Percentiles rank a stretch among this genome's conserved stretches.
Conservation (phyloP, 2,888 invertebrate genomes). For the Xylota sylvarum region DNA sequence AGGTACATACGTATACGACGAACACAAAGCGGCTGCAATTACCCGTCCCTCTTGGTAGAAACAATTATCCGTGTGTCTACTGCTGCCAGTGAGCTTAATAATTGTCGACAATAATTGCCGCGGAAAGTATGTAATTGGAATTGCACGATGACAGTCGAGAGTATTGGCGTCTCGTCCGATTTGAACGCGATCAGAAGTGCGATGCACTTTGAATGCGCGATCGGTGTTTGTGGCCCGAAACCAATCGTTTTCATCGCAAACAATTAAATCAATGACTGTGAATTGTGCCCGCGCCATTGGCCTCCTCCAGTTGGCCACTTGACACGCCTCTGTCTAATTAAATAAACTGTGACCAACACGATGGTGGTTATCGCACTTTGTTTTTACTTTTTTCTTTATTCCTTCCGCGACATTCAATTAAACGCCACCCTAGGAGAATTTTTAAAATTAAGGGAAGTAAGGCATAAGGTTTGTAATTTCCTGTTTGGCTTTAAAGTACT, state of each 20-base stretch:
- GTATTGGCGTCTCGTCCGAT: constrained; percentile 37
- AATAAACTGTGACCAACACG: constrained; percentile 43
- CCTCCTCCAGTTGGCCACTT: constrained; percentile 6
- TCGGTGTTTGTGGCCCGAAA: constrained; percentile 19
- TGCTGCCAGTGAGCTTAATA: constrained; percentile 49
- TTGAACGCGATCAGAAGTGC: constrained; percentile 38
- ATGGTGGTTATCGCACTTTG: constrained; percentile 25
- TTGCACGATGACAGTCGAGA: constrained; percentile 25
- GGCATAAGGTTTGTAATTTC: constrained; percentile 46
- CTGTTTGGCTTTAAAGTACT: constrained; percentile 33
- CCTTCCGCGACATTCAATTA: constrained; percentile 55
- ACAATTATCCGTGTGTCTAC: constrained; percentile 52
- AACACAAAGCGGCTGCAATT: constrained; percentile 42
- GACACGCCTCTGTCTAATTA: constrained; percentile 62
- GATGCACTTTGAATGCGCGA: constrained; percentile 38
- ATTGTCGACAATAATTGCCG: constrained; percentile 60
- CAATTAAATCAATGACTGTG: constrained; percentile 47
- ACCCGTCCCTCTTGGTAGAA: constrained; percentile 22
- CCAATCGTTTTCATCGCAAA: constrained; percentile 28
- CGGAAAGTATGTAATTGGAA: constrained; percentile 59
- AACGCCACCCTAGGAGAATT: constrained; percentile 24
- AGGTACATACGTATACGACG: not conserved
- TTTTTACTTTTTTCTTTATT: constrained; percentile 32
- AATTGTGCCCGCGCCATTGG: constrained; percentile 28
- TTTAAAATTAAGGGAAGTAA: constrained; percentile 28